phyloP scores from a whole-genome alignment of 2,113 vertebrate species.

The Microtus ochrogaster region DNA sequence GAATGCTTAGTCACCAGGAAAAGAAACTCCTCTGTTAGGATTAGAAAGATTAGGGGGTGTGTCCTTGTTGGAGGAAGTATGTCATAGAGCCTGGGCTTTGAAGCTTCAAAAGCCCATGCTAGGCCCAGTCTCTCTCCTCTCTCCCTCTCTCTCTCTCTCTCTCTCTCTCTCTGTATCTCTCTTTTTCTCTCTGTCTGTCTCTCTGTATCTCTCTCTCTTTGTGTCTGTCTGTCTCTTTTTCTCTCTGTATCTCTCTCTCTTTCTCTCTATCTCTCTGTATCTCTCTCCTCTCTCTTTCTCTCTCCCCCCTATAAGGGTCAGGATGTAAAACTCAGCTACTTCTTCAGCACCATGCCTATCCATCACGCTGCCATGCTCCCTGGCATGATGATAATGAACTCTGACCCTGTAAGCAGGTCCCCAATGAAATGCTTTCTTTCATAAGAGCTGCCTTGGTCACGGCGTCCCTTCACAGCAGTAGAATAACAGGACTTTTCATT shows the following conservation, averaged over 20 bases:
- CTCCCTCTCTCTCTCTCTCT: too few species aligned
- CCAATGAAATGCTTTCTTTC: not conserved
- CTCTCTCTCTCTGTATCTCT: too few species aligned
- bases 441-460: not conserved
- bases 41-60: not conserved
- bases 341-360: too few species aligned
- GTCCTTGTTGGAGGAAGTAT: not conserved
- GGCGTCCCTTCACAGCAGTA: not conserved
- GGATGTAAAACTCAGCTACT: too few species aligned
- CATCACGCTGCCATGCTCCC: not conserved
- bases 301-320: too few species aligned
- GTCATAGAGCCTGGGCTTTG: not conserved
- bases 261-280: too few species aligned
- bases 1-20: not conserved
- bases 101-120: not conserved
- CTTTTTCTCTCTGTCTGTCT: too few species aligned
- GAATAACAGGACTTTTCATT: not conserved
- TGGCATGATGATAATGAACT: not conserved
- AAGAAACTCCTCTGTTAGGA: not conserved
- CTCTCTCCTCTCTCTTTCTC: too few species aligned
- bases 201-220: too few species aligned
- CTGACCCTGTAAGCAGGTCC: not conserved
- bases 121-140: too few species aligned
- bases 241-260: too few species aligned
- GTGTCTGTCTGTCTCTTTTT: too few species aligned